Conservation (phyloP, 2,113 vertebrate species). For the Condylura cristata region DNA sequence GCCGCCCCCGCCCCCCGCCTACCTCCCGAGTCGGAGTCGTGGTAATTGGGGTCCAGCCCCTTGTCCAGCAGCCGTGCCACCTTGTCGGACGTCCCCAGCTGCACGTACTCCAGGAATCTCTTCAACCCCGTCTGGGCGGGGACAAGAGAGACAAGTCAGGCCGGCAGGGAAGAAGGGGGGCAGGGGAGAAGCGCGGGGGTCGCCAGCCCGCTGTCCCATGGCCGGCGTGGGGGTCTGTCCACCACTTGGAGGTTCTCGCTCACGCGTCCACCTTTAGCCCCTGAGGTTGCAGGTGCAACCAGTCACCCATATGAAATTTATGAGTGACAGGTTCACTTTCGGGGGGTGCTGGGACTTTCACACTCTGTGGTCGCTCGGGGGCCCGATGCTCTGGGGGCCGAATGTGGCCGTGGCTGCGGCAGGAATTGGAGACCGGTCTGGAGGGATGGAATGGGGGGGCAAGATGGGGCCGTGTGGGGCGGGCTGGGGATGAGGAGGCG, state of each 20-base stretch:
- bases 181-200: background rate
- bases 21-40: conserved; percentile 94
- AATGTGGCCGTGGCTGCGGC: background rate
- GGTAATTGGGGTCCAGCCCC: conserved; percentile 95
- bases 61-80: conserved; percentile 93
- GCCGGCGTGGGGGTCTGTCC: too few relatives aligned
- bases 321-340: background rate
- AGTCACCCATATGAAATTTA: background rate
- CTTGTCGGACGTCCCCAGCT: conserved; percentile 92
- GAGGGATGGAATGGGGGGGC: accelerated
- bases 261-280: too few relatives aligned
- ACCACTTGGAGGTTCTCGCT: too few relatives aligned
- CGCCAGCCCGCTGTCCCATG: too few relatives aligned
- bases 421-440: background rate
- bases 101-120: conserved; percentile 95
- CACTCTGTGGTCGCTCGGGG: background rate
- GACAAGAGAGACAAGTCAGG: background rate
- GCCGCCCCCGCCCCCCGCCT: background rate
- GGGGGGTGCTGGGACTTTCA: background rate
- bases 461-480: accelerated
- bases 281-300: background rate
- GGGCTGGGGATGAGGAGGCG: background rate
- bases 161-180: background rate
- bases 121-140: conserved; percentile 91
- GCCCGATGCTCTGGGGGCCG: background rate